Evolutionary conservation across 1,140 invertebrate genomes (phyloP).

Genomic region (Drosophila santomea): DNA sequence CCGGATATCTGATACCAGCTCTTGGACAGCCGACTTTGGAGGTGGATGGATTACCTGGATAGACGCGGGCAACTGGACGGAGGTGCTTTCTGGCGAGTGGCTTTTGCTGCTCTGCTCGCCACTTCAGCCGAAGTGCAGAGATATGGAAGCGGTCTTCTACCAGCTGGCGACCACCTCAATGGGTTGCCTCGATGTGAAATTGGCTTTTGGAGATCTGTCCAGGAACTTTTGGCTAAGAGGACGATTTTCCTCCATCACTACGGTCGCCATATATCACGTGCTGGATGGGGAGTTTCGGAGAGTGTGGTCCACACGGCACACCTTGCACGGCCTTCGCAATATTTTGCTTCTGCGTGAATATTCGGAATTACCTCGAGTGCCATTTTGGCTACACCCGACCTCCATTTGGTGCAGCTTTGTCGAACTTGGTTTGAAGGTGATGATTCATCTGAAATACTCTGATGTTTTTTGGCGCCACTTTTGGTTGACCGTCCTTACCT

Average conservation of each 20-base stretch:
- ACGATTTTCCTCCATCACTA: background rate
- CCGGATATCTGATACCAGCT: no score
- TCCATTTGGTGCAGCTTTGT: background rate
- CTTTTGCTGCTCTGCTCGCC: background rate
- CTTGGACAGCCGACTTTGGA: no score
- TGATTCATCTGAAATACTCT: background rate
- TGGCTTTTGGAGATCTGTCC: slow-evolving; percentile 12
- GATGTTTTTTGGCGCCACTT: background rate
- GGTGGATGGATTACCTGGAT: background rate
- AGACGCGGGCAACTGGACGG: background rate
- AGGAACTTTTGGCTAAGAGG: background rate
- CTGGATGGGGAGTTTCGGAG: slow-evolving; percentile 10
- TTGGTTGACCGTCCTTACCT: background rate
- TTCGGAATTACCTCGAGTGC: background rate
- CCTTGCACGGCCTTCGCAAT: background rate
- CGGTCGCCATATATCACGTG: slow-evolving; percentile 16
- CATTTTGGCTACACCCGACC: slow-evolving; percentile 13
- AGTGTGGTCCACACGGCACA: background rate
- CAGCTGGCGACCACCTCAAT: background rate
- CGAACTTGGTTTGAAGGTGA: background rate
- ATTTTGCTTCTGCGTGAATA: background rate
- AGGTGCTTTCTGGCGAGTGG: slow-evolving; percentile 12
- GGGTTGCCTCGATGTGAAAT: background rate
- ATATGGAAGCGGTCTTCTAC: background rate
- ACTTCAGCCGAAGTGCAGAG: background rate